These are phyloP conservation scores for Andricus curvator DNA, from an alignment of 2,888 invertebrate species.

Conservation along the genomic window DNA sequence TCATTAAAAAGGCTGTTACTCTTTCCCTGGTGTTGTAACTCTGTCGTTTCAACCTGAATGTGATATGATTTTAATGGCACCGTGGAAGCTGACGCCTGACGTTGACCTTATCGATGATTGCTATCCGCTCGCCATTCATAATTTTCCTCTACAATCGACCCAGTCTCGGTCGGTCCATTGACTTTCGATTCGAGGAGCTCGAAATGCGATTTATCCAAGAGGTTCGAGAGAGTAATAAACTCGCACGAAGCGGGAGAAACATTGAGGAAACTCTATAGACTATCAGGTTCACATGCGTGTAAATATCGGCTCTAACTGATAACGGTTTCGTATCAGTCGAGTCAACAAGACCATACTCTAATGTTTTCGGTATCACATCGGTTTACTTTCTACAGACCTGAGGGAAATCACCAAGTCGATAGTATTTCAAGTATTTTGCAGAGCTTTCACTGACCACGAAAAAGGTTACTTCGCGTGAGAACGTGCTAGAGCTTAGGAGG, in stretches of 20 bases:
- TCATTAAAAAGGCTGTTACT: background rate
- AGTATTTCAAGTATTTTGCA: conserved; percentile 50
- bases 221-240: background rate
- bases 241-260: background rate
- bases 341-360: conserved; percentile 41
- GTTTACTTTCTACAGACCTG: conserved; percentile 56
- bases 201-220: background rate
- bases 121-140: conserved; percentile 1
- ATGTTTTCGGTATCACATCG: conserved; percentile 54
- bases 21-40: background rate
- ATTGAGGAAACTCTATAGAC: conserved; percentile 33
- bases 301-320: conserved; percentile 55
- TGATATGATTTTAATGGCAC: background rate
- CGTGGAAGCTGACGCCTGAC: background rate
- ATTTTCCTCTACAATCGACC: background rate
- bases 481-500: conserved; percentile 46
- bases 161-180: background rate
- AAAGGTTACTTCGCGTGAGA: conserved; percentile 58
- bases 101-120: conserved; percentile 6
- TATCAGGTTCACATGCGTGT: conserved; percentile 54
- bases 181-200: background rate
- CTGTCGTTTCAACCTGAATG: background rate
- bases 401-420: conserved; percentile 57
- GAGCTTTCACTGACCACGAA: conserved; percentile 53
- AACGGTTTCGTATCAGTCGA: conserved; percentile 51